Percentiles rank a stretch among this genome's conserved stretches.
phyloP scores from a whole-genome alignment of 2,113 vertebrate genomes.

The Gymnocephalus cernua region DNA sequence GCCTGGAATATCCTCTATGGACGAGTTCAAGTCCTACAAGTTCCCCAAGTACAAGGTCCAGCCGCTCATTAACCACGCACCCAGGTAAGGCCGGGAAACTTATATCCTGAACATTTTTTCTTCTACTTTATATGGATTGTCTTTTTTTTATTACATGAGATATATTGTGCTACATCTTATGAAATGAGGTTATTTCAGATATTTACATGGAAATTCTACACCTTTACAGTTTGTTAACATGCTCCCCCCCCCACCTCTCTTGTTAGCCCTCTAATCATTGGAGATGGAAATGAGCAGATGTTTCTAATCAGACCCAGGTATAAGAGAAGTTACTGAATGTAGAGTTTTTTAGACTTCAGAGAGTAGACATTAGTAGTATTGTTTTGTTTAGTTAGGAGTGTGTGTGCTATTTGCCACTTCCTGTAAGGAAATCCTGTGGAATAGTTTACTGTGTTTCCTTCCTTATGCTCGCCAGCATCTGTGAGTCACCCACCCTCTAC shows the following conservation, averaged over 20 bases:
- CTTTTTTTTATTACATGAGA: background rate
- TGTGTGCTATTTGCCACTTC: conserved; percentile 76
- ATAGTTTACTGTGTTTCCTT: conserved; percentile 79
- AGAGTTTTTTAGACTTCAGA: conserved; percentile 23
- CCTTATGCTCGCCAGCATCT: conserved; percentile 58
- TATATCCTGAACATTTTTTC: background rate
- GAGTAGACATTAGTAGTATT: conserved; percentile 33
- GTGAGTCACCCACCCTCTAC: conserved; percentile 64
- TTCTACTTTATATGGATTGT: background rate
- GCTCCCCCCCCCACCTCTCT: conserved; percentile 25
- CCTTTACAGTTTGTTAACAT: background rate
- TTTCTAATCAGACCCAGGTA: conserved; percentile 65
- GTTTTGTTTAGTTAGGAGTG: conserved; percentile 66
- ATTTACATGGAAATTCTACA: background rate
- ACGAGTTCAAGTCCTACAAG: conserved; percentile 96
- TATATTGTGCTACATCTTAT: background rate
- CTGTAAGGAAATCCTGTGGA: conserved; percentile 84
- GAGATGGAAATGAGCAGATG: conserved; percentile 59
- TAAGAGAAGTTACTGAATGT: conserved; percentile 11
- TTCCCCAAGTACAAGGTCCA: conserved; percentile 95
- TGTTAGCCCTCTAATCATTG: conserved; percentile 61
- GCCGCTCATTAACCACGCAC: conserved; percentile 94
- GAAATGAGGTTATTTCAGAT: background rate
- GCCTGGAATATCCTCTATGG: conserved; percentile 92
- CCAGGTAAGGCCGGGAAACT: conserved; percentile 87